Base-by-base conservation (phyloP, 2,888 invertebrate species). In the Aphrophora alni region DNA sequence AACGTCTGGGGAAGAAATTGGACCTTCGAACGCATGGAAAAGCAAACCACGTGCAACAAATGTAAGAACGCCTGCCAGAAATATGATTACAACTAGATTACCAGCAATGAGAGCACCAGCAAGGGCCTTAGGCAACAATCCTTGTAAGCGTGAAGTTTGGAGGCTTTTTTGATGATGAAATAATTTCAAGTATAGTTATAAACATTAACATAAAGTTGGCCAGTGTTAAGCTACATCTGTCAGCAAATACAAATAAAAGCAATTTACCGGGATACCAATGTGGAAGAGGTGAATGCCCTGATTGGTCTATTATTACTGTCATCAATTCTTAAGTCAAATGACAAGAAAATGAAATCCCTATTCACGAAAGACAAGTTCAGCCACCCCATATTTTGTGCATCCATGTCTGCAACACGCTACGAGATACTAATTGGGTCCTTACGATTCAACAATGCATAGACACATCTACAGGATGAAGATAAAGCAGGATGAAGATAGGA, bases 381-480 rank as follows among this genome's bases (percentile, higher is more conserved):
- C 8, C 51, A 71, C 7, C 76, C 72, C 10, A 51, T 76, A 21
- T 80, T 72, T 71, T 59, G 76, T 21, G 59, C 73, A 24, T 78
- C 81, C 0, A 79, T 79, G 77, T 79, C 81, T 33, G 68, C 68
- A 59, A 79, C 79, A 51, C 28, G 76, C 5, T 81, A 72, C 24
- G 27, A 73, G 38, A 72, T 81, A 17, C 44, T 78, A 3, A n/a
- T 44, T 8, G 26, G n/a, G 26, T 78, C 71, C 26, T 44, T 73
- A 24, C 70, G 78, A 71, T 78, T 78, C 33, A 71, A 78, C 17
- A 71, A 78, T 27, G 24, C 26, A 1, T n/a, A 38, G 25, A 78
- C 78, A 10, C 4, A n/a, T n/a, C n/a, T n/a, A n/a, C n/a, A n/a
- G n/a, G n/a, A n/a, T n/a, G n/a, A n/a, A n/a, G n/a, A n/a, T n/a